These are phyloP conservation scores for Lepeophtheirus salmonis DNA, from an alignment of 1,140 invertebrate genomes.

Conservation along the genomic window DNA sequence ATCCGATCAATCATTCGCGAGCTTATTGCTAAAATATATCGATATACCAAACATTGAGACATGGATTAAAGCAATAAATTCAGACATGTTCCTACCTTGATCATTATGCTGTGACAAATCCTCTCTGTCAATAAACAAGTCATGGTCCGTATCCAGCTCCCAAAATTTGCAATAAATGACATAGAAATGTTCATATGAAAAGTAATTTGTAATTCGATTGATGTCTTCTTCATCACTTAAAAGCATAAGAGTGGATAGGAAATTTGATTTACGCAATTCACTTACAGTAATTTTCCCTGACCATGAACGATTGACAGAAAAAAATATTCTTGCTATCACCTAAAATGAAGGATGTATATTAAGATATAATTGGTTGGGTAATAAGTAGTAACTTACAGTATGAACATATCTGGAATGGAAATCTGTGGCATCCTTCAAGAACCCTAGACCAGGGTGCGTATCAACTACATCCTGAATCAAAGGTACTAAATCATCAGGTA, in stretches of 20 bases:
- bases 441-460: constrained; percentile 77
- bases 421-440: constrained; percentile 41
- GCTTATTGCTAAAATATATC: constrained; percentile 64
- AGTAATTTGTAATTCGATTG: constrained; percentile 84
- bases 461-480: constrained; percentile 94
- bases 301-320: constrained; percentile 94
- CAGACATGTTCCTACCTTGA: constrained; percentile 45
- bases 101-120: constrained; percentile 89
- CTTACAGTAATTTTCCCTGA: constrained; percentile 68
- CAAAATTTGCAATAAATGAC: constrained; percentile 99
- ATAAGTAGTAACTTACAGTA: constrained; percentile 45
- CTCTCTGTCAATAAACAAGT: constrained; percentile 77
- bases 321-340: constrained; percentile 94
- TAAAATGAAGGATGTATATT: constrained; percentile 29
- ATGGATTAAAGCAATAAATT: no score
- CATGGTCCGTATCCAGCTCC: constrained; percentile 96
- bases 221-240: constrained; percentile 86
- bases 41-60: no score
- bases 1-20: constrained; percentile 88
- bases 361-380: constrained; percentile 8
- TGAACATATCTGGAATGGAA: constrained; percentile 97
- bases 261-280: constrained; percentile 78
- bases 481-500: constrained; percentile 61
- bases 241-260: constrained; percentile 50
- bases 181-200: constrained; percentile 99